phyloP scores from a whole-genome alignment of 2,113 vertebrate genomes.

The Sisor rabdophorus region DNA sequence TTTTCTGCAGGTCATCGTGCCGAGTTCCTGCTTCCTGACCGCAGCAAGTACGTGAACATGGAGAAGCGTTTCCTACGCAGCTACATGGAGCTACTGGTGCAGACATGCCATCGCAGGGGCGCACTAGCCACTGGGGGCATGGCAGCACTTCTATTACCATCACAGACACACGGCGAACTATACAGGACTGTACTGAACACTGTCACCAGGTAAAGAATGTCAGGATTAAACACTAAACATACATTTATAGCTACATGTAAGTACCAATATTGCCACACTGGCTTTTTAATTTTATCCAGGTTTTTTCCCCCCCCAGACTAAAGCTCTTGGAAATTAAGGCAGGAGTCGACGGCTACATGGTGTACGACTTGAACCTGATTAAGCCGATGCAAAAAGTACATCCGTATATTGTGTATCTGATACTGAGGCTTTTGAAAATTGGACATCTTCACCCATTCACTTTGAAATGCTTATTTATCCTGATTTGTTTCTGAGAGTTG shows the following conservation, averaged over 20 bases:
- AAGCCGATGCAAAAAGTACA: slow-evolving; percentile 72
- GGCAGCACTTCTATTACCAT: slow-evolving; percentile 64
- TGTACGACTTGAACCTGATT: slow-evolving; percentile 73
- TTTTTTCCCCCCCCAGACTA: slow-evolving; percentile 60
- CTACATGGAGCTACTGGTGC: slow-evolving; percentile 70
- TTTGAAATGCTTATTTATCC: background rate
- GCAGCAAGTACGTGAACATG: slow-evolving; percentile 77
- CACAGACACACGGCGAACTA: slow-evolving; percentile 47
- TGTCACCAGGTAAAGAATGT: slow-evolving; percentile 61
- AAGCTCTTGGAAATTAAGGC: slow-evolving; percentile 76
- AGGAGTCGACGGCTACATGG: slow-evolving; percentile 80
- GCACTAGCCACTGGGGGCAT: slow-evolving; percentile 72
- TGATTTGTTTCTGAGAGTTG: slow-evolving; percentile 54
- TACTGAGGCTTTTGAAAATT: background rate
- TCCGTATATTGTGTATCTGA: background rate
- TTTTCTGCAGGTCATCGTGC: slow-evolving; percentile 54
- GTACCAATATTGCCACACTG: background rate
- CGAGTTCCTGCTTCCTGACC: slow-evolving; percentile 74
- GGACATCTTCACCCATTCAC: no score
- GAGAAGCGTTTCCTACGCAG: slow-evolving; percentile 72
- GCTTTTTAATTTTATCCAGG: background rate
- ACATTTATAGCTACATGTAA: background rate
- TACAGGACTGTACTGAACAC: slow-evolving; percentile 58
- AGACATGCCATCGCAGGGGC: slow-evolving; percentile 63
- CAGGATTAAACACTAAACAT: background rate